Conservation (phyloP, 2,888 invertebrate genomes). For the Eudemis profundana region DNA sequence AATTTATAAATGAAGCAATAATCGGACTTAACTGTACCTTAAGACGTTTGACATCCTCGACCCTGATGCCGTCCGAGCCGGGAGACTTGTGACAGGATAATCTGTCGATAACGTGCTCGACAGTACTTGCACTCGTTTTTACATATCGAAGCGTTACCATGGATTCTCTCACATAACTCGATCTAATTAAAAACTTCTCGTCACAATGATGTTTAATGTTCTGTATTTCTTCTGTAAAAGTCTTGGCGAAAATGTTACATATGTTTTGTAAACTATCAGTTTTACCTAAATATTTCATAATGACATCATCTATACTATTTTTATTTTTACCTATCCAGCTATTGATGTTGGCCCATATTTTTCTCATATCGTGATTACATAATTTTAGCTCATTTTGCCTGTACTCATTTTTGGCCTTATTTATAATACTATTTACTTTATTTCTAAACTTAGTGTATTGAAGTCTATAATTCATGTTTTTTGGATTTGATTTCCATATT, state of each 20-base stretch:
- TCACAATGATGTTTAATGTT: background rate
- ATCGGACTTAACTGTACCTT: conserved; percentile 21
- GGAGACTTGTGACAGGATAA: conserved; percentile 1
- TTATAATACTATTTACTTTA: conserved; percentile 7
- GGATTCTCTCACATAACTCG: conserved; percentile 8
- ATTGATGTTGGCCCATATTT: conserved; percentile 3
- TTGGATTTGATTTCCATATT: conserved; percentile 28
- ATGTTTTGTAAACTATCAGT: background rate
- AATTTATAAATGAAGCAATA: conserved; percentile 22
- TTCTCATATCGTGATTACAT: background rate
- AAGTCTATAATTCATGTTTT: conserved; percentile 3
- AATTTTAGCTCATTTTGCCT: background rate
- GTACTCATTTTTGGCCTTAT: conserved; percentile 1
- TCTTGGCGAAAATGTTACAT: background rate
- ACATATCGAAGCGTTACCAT: conserved; percentile 4
- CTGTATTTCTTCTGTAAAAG: background rate
- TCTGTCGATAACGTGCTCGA: background rate
- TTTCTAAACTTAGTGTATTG: conserved; percentile 23
- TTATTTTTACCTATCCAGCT: background rate
- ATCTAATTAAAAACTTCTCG: conserved; percentile 7
- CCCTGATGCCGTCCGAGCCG: background rate
- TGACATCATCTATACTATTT: background rate
- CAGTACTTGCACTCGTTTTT: background rate
- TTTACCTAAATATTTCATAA: background rate
- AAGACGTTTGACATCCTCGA: conserved; percentile 8